phyloP scores from a whole-genome alignment of 2,113 vertebrate genomes.

The Lamprotornis superbus region DNA sequence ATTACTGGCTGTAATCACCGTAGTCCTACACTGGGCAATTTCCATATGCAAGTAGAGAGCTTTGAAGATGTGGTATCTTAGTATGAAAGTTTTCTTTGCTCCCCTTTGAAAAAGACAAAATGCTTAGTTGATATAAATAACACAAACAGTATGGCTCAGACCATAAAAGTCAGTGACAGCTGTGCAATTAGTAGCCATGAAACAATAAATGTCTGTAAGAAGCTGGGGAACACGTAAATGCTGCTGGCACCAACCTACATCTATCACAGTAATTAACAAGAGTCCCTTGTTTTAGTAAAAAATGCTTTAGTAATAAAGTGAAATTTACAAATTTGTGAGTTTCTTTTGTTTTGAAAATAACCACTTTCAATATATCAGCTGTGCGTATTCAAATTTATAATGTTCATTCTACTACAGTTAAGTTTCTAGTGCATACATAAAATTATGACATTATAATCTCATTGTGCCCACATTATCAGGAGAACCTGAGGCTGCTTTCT shows the following conservation, averaged over 20 bases:
- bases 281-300: background rate
- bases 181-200: slow-evolving; percentile 9
- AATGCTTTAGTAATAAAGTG: background rate
- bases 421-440: background rate
- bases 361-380: background rate
- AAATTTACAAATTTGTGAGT: background rate
- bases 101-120: background rate
- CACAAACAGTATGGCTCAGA: background rate
- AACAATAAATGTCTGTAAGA: background rate
- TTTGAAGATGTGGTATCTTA: background rate
- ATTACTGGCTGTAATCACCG: background rate
- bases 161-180: slow-evolving; percentile 24
- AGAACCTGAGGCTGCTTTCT: background rate
- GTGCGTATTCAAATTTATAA: background rate
- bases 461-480: background rate
- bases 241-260: background rate
- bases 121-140: background rate
- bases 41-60: background rate
- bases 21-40: background rate
- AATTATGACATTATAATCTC: background rate
- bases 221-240: background rate
- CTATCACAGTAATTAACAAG: background rate
- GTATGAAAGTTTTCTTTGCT: background rate
- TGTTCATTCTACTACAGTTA: background rate
- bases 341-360: background rate